phyloP scores from a whole-genome alignment of 2,113 vertebrate genomes.

The Athene cunicularia region DNA sequence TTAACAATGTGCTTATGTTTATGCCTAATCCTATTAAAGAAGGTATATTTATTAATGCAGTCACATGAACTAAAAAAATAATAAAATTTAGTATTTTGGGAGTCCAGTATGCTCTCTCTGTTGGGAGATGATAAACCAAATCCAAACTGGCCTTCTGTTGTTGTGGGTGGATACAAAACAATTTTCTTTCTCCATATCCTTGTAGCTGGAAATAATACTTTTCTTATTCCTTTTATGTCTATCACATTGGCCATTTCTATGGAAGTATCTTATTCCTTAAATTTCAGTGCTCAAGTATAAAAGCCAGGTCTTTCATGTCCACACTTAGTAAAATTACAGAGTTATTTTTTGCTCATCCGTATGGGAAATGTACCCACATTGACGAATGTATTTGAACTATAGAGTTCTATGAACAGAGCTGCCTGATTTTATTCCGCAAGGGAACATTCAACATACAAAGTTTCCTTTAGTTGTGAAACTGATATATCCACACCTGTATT shows the following conservation, averaged over 20 bases:
- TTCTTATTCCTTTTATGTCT: neutral
- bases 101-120: neutral
- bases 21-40: neutral
- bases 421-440: neutral
- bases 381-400: neutral
- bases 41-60: neutral
- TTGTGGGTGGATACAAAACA: neutral
- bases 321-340: neutral
- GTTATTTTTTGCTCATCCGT: neutral
- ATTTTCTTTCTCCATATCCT: neutral
- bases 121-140: neutral
- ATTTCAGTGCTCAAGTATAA: neutral
- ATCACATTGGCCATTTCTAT: neutral
- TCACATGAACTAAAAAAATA: neutral
- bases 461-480: neutral
- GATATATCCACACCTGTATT: neutral
- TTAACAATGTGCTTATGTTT: neutral
- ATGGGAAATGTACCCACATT: neutral
- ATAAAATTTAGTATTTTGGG: neutral
- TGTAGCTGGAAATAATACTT: neutral
- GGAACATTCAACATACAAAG: neutral
- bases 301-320: neutral
- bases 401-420: neutral
- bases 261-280: neutral
- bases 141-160: neutral